A percentile compares a stretch with the other conserved stretches of the same genome.
Evolutionary conservation across 2,888 invertebrate species (phyloP).

Genomic region (Dermolepida albohirtum): DNA sequence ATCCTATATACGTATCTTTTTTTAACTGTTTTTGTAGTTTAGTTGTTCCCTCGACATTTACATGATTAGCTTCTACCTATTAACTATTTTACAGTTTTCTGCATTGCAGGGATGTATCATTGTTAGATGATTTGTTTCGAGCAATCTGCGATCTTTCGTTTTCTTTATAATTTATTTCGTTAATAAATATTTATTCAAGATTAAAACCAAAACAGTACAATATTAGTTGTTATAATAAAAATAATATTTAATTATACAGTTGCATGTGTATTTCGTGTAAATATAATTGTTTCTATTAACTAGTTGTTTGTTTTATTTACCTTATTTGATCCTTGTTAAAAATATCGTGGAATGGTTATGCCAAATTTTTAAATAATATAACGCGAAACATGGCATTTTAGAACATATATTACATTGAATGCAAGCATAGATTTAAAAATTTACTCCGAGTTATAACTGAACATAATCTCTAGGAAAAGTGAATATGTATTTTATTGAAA

Average conservation of each 20-base stretch:
- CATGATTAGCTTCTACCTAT: slow-evolving; percentile 13
- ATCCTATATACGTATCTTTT: slow-evolving; percentile 3
- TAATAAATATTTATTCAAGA: slow-evolving; percentile 29
- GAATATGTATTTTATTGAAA: no score
- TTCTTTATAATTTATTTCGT: not conserved
- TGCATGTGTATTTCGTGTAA: slow-evolving; percentile 34
- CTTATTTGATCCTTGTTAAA: slow-evolving; percentile 8
- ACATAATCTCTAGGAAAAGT: no score
- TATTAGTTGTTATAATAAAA: slow-evolving; percentile 26
- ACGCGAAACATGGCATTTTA: slow-evolving; percentile 41
- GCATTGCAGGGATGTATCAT: slow-evolving; percentile 56
- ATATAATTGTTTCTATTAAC: slow-evolving; percentile 42
- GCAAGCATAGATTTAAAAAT: no score
- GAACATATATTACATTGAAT: slow-evolving; percentile 30
- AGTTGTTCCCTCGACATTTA: not conserved
- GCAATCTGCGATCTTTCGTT: slow-evolving; percentile 25
- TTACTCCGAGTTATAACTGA: no score
- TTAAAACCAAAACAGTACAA: slow-evolving; percentile 8
- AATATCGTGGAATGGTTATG: not conserved
- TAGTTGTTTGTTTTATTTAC: slow-evolving; percentile 45
- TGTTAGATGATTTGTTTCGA: slow-evolving; percentile 48
- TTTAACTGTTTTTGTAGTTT: not conserved
- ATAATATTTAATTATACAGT: slow-evolving; percentile 10
- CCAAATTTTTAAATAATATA: not conserved
- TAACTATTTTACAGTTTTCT: slow-evolving; percentile 52